Conservation (phyloP, 2,113 vertebrate species). For the Oryzias woworae region DNA sequence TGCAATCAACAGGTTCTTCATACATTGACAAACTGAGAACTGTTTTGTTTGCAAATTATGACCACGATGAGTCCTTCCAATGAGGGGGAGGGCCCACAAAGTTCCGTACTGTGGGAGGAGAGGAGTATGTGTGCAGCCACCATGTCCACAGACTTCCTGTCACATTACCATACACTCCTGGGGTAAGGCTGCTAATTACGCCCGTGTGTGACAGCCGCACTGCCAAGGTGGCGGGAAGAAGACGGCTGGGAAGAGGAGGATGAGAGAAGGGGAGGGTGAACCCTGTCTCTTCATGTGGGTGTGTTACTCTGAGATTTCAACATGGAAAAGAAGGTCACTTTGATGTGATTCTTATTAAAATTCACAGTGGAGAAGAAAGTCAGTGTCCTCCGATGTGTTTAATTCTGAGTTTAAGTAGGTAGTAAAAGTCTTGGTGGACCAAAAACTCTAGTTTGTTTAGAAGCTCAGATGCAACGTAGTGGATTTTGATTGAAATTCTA, state of each 20-base stretch:
- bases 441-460: slow-evolving; percentile 24
- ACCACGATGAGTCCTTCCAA: slow-evolving; percentile 13
- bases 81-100: slow-evolving; percentile 3
- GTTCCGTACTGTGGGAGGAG: slow-evolving; percentile 18
- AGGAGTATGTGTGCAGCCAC: slow-evolving; percentile 44
- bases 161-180: slow-evolving; percentile 69
- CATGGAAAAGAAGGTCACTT: slow-evolving; percentile 12
- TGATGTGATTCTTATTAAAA: slow-evolving; percentile 20
- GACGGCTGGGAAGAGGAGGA: slow-evolving; percentile 27
- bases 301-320: slow-evolving; percentile 14
- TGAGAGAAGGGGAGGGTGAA: not conserved
- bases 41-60: slow-evolving; percentile 8
- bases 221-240: slow-evolving; percentile 54
- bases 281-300: slow-evolving; percentile 20
- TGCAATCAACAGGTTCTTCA: too few relatives aligned
- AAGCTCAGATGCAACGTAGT: slow-evolving; percentile 20
- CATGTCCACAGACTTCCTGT: slow-evolving; percentile 59
- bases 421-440: slow-evolving; percentile 7
- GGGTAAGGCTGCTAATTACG: slow-evolving; percentile 65
- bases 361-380: slow-evolving; percentile 2
- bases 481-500: slow-evolving; percentile 21
- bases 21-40: not conserved
- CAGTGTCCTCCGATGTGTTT: slow-evolving; percentile 1
- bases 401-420: slow-evolving; percentile 28
- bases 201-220: slow-evolving; percentile 59